A percentile compares a stretch with the other conserved stretches of the same genome.
Conservation (phyloP, 2,888 invertebrate species). For the Zonitis immaculata region DNA sequence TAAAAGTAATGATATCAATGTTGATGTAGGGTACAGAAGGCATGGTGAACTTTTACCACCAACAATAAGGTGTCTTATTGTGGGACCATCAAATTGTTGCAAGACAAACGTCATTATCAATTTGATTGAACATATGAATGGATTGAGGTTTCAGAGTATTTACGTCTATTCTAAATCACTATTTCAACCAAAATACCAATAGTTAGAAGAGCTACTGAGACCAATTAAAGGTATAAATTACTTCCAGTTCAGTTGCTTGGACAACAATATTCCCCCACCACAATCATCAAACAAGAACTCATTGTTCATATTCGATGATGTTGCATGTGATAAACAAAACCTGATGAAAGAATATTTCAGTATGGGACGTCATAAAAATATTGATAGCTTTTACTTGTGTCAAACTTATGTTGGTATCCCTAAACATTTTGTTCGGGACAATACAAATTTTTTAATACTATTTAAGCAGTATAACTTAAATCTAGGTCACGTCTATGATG, state of each 20-base stretch:
- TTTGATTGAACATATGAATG: background rate
- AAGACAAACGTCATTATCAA: slow-evolving; percentile 5
- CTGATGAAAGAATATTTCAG: slow-evolving; percentile 33
- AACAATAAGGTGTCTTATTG: slow-evolving; percentile 2
- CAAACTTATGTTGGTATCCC: slow-evolving; percentile 38
- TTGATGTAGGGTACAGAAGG: too few species aligned
- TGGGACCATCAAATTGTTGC: slow-evolving; percentile 5
- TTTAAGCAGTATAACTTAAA: slow-evolving; percentile 40
- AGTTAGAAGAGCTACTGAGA: background rate
- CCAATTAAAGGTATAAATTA: slow-evolving; percentile 24
- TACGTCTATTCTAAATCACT: slow-evolving; percentile 9
- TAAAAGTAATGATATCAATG: too few species aligned
- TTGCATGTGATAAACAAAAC: slow-evolving; percentile 34
- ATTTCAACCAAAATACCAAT: slow-evolving; percentile 8
- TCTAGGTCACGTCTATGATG: slow-evolving; percentile 34
- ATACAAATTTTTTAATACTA: slow-evolving; percentile 35
- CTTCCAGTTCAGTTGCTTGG: too few species aligned
- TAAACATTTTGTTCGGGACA: slow-evolving; percentile 39
- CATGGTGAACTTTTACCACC: slow-evolving; percentile 1
- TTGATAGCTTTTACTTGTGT: slow-evolving; percentile 38
- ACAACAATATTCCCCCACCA: slow-evolving; percentile 21
- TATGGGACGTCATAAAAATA: slow-evolving; percentile 33
- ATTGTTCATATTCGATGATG: slow-evolving; percentile 42
- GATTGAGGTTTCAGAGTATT: slow-evolving; percentile 3
- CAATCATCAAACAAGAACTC: slow-evolving; percentile 30